Evolutionary conservation across 2,888 invertebrate genomes (phyloP).

Genomic region (Coleophora flavipennella): DNA sequence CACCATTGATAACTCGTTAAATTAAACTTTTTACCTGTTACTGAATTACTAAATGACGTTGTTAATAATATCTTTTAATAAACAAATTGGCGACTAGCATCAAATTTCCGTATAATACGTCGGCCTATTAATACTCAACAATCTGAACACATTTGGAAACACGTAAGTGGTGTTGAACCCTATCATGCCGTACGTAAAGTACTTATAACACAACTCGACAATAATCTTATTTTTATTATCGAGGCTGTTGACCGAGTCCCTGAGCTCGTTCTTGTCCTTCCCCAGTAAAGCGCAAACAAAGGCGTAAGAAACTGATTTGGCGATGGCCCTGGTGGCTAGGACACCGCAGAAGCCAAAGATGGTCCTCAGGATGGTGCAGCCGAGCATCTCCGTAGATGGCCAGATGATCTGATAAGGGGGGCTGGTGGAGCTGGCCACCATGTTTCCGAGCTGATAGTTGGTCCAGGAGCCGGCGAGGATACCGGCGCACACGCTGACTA

Average conservation of each 20-base stretch:
- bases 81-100: constrained; percentile 15
- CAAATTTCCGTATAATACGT: constrained; percentile 90
- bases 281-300: constrained; percentile 79
- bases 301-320: constrained; percentile 80
- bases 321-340: constrained; percentile 76
- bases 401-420: constrained; percentile 86
- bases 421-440: constrained; percentile 69
- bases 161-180: constrained; percentile 85
- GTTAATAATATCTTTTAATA: too few species aligned
- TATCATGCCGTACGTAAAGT: constrained; percentile 84
- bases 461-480: constrained; percentile 87
- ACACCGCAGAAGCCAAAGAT: constrained; percentile 84
- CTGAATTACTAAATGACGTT: too few species aligned
- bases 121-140: constrained; percentile 83
- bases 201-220: constrained; percentile 88
- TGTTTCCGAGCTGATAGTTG: constrained; percentile 84
- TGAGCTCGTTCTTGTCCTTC: constrained; percentile 76
- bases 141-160: constrained; percentile 83
- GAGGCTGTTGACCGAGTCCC: constrained; percentile 75
- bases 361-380: constrained; percentile 78
- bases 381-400: constrained; percentile 82
- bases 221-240: constrained; percentile 80
- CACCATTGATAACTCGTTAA: too few species aligned
- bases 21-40: too few species aligned
- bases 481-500: constrained; percentile 86